Percentiles rank a stretch among this genome's conserved stretches.
These are phyloP conservation scores for Colius striatus DNA, from an alignment of 2,113 vertebrate species.

Conservation along the genomic window DNA sequence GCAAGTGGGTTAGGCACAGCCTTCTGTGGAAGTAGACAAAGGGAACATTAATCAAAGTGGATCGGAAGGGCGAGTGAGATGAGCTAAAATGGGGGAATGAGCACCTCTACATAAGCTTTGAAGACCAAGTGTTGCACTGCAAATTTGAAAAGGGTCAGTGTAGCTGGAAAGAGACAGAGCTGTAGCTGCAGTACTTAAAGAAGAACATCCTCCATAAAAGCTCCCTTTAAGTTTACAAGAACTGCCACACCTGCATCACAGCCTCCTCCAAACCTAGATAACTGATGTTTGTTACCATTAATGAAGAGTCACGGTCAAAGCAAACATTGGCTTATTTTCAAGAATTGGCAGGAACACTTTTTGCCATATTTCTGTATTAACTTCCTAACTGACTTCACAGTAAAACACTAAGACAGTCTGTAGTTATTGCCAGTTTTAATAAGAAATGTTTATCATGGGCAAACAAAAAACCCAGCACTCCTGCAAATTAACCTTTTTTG, in stretches of 20 bases:
- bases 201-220: background rate
- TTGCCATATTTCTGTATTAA: background rate
- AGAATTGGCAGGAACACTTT: background rate
- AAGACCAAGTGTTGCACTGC: background rate
- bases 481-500: background rate
- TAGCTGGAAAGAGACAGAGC: background rate
- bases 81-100: background rate
- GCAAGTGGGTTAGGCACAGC: background rate
- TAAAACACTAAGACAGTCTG: background rate
- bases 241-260: background rate
- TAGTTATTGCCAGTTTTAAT: background rate
- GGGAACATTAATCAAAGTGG: background rate
- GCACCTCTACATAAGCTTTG: background rate
- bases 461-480: background rate
- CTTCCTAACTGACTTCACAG: background rate
- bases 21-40: background rate
- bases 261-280: background rate
- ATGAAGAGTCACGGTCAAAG: background rate
- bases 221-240: background rate
- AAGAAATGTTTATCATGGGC: background rate
- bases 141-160: background rate
- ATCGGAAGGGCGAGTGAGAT: background rate
- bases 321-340: background rate
- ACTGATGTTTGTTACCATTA: background rate
- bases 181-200: background rate